Conservation (phyloP, 35 echinoderm and acorn worm genomes). For the Lytechinus pictus region DNA sequence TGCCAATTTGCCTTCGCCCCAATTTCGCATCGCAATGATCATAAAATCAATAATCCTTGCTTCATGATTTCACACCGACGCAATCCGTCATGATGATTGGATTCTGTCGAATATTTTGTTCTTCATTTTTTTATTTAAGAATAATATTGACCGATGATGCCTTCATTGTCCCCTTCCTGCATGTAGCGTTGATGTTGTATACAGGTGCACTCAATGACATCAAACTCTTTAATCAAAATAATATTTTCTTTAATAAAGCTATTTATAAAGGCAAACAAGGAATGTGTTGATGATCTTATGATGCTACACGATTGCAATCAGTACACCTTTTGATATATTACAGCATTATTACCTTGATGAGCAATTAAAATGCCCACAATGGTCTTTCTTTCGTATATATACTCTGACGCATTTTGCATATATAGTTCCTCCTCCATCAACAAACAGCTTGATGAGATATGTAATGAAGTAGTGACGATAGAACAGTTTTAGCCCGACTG, state of each 20-base stretch:
- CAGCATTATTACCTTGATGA: neutral
- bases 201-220: neutral
- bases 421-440: neutral
- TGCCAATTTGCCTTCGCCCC: conserved; percentile 15
- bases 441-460: neutral
- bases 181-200: neutral
- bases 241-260: neutral
- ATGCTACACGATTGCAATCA: neutral
- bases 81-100: neutral
- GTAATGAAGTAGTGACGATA: neutral
- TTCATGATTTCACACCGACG: neutral
- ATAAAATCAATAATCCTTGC: conserved; percentile 6
- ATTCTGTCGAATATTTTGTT: neutral
- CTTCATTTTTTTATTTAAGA: neutral
- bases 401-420: neutral
- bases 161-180: neutral
- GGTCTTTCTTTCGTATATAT: neutral
- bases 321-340: neutral
- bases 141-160: neutral
- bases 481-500: neutral
- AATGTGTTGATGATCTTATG: neutral
- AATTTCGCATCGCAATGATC: neutral
- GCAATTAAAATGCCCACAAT: neutral
- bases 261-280: neutral
- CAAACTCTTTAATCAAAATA: neutral